A percentile compares a stretch with the other conserved stretches of the same genome.
phyloP scores from a whole-genome alignment of 2,797 vertebrate species.

The Pampus argenteus region DNA sequence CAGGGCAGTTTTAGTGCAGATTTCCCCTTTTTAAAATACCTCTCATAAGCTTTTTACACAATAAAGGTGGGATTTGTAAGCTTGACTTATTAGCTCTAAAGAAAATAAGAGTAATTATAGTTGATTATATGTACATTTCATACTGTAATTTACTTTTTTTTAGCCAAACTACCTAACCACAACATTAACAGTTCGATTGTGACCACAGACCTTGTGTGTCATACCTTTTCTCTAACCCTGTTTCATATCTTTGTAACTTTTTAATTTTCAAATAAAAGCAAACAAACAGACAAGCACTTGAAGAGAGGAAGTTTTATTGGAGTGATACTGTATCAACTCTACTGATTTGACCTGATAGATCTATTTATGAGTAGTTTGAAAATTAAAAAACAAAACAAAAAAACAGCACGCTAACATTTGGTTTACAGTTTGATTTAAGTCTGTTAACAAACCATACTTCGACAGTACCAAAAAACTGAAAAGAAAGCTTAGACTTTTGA shows the following conservation, averaged over 20 bases:
- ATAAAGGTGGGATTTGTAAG: not conserved
- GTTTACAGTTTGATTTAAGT: constrained; percentile 37
- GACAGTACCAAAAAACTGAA: constrained; percentile 14
- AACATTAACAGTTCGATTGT: too few relatives aligned
- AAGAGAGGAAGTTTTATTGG: constrained; percentile 64
- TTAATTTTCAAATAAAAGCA: not conserved
- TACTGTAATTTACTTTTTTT: too few relatives aligned
- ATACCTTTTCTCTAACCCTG: too few relatives aligned
- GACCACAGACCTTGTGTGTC: too few relatives aligned
- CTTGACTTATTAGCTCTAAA: not conserved
- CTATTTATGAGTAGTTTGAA: constrained; percentile 3
- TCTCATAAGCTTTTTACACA: not conserved
- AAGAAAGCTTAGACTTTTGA: constrained; percentile 41
- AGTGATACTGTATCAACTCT: constrained; percentile 20
- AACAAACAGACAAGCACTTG: not conserved
- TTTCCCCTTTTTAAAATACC: not conserved
- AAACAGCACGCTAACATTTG: constrained; percentile 21
- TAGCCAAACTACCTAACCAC: too few relatives aligned
- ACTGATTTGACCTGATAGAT: constrained; percentile 46
- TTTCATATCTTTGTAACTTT: too few relatives aligned
- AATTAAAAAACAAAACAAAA: constrained; percentile 1
- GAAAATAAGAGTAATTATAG: not conserved
- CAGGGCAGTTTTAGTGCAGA: not conserved
- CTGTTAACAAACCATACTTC: constrained; percentile 29
- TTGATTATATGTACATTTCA: not conserved